These are phyloP conservation scores for Choreutis nemorana DNA, from an alignment of 2,888 invertebrate genomes.

Conservation along the genomic window DNA sequence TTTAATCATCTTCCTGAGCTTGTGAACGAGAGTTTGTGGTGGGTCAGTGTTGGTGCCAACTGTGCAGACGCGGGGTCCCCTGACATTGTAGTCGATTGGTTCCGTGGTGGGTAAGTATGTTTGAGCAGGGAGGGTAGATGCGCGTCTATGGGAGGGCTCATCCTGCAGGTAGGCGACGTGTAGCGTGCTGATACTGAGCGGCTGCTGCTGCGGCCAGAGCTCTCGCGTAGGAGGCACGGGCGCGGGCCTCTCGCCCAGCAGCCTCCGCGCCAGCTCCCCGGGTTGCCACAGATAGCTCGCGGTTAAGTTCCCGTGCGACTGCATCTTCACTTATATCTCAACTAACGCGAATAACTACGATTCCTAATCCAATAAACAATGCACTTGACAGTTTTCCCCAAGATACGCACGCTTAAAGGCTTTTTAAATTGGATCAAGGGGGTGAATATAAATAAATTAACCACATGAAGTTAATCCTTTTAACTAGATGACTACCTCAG, in stretches of 20 bases:
- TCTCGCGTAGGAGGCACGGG: conserved; percentile 54
- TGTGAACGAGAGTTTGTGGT: conserved; percentile 30
- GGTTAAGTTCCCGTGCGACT: conserved; percentile 53
- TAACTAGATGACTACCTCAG: too few relatives aligned
- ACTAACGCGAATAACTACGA: conserved; percentile 39
- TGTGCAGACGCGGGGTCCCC: conserved; percentile 35
- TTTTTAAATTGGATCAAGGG: conserved; percentile 43
- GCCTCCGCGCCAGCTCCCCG: conserved; percentile 51
- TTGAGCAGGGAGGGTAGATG: conserved; percentile 39
- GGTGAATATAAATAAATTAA: conserved; percentile 26
- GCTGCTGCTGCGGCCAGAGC: conserved; percentile 43
- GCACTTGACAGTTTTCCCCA: conserved; percentile 51
- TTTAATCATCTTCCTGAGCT: conserved; percentile 29
- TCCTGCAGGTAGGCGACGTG: conserved; percentile 52
- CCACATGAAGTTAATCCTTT: too few relatives aligned
- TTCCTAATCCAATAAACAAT: conserved; percentile 39
- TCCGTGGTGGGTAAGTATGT: conserved; percentile 26
- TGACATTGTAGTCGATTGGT: conserved; percentile 18
- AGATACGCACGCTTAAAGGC: conserved; percentile 28
- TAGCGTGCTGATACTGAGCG: conserved; percentile 51
- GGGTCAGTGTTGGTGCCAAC: conserved; percentile 56
- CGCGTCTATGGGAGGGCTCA: conserved; percentile 33
- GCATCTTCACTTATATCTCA: conserved; percentile 42
- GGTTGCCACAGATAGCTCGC: conserved; percentile 60
- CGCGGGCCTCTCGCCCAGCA: conserved; percentile 52